Base-by-base conservation (phyloP, 1,140 invertebrate genomes). In the Saccostrea glomerata region DNA sequence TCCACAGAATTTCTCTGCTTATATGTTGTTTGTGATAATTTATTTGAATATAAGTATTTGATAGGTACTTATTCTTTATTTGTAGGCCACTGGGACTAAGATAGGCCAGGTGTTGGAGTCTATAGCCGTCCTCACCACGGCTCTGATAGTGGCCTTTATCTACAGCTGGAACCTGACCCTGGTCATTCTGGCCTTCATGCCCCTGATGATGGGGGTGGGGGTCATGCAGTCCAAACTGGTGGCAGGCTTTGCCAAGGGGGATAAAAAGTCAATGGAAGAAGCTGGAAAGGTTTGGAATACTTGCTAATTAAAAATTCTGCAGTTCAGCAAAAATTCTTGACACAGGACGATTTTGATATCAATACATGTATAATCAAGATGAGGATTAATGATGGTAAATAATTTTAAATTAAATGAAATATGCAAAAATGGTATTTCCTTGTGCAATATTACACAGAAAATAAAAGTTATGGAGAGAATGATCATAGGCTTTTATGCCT, bases 101-200 rank as follows among this genome's bases (percentile, higher is more conserved):
- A 84, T 56, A 55, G 40, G 40, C 9, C 82, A 84, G 40, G 54
- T 84, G 20, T 85, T 96, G 25, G 93, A 95, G 84, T 92, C 94
- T 13, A 15, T 95, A 30, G 93, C 95, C 9, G 94, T 95, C 13
- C 91, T 95, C 17, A 85, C 91, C 0, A 96, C 96, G 36, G 97
- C 96, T 7, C 92, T 98, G 9, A 94, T 96, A 0, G 96, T 97
- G 92, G 97, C 97, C 9, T 96, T 98, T 60, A 92, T 96, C 23
- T 96, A 96, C 90, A 97, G 97, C 88, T 98, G 98, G 97, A 96
- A 97, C 92, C 94, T 98, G 7, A 97, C 98, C 2, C 94, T 98
- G 6, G 96, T 98, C 15, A 97, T 98, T 91, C 93, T 98, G 36
- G 96, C 96, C 70, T 96, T 97, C 12, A 96, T 97, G 70, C 98